phyloP scores from a whole-genome alignment of 2,113 vertebrate species.

The Cisticola juncidis region DNA sequence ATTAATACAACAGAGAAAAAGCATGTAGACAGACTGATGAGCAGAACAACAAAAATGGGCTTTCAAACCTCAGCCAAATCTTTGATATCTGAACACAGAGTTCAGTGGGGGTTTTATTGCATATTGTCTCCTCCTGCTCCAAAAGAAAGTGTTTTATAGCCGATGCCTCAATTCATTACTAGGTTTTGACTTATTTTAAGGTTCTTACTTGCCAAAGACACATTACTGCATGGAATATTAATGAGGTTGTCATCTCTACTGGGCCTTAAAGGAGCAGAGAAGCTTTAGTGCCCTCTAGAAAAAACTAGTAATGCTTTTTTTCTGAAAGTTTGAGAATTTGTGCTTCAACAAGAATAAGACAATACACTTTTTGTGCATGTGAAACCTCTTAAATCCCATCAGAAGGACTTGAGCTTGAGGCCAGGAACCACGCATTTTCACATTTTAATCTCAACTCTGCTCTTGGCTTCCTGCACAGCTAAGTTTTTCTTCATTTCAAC shows the following conservation, averaged over 20 bases:
- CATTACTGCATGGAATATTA: neutral
- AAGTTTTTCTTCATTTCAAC: slow-evolving; percentile 49
- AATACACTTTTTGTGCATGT: neutral
- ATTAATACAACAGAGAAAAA: neutral
- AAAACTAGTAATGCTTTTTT: neutral
- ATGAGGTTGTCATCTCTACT: neutral
- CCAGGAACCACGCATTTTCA: neutral
- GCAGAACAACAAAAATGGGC: neutral
- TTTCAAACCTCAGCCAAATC: neutral
- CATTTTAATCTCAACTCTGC: neutral
- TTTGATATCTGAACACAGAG: neutral
- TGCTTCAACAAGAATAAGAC: neutral
- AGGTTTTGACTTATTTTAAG: neutral
- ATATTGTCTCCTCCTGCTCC: neutral
- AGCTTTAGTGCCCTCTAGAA: neutral
- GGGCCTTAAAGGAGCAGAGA: neutral
- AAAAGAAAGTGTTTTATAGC: neutral
- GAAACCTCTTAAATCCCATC: slow-evolving; percentile 7
- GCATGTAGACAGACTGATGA: neutral
- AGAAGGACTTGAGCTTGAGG: neutral
- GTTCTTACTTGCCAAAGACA: neutral
- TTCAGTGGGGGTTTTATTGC: neutral
- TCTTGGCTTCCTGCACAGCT: slow-evolving; percentile 18
- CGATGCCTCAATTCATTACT: neutral
- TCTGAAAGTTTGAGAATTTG: neutral